These are phyloP conservation scores for Micropterix aruncella DNA, from an alignment of 2,888 invertebrate species.

Conservation along the genomic window DNA sequence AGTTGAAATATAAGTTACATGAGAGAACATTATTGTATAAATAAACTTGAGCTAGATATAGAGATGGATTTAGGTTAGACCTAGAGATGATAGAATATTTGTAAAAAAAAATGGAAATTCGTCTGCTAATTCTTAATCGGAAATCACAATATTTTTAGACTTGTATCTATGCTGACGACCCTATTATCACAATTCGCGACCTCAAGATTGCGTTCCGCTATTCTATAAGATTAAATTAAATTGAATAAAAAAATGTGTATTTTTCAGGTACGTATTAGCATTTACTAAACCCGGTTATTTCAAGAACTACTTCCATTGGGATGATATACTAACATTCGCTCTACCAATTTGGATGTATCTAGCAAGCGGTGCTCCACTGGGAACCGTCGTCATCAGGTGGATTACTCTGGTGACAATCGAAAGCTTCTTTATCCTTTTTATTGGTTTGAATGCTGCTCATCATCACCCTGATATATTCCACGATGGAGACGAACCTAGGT, in stretches of 20 bases:
- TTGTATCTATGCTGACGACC: neutral
- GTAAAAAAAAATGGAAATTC: constrained; percentile 1
- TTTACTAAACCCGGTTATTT: neutral
- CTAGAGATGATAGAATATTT: neutral
- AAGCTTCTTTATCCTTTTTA: constrained; percentile 45
- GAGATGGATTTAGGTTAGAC: neutral
- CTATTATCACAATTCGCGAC: too few species aligned
- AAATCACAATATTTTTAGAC: neutral
- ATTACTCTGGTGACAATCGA: constrained; percentile 34
- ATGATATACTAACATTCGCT: neutral
- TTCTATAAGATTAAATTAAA: too few species aligned
- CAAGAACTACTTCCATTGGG: neutral
- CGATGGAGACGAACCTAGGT: constrained; percentile 55
- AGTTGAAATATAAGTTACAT: too few species aligned
- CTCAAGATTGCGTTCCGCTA: too few species aligned
- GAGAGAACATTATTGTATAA: too few species aligned
- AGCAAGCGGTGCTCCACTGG: neutral
- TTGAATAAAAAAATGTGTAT: too few species aligned
- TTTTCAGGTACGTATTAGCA: neutral
- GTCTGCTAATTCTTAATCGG: neutral
- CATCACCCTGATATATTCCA: constrained; percentile 69
- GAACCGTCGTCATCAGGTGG: constrained; percentile 34
- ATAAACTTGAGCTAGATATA: too few species aligned
- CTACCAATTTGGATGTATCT: neutral
- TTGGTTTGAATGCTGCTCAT: constrained; percentile 62